Conservation (phyloP, 2,888 invertebrate genomes). For the Rhaphigaster nebulosa region DNA sequence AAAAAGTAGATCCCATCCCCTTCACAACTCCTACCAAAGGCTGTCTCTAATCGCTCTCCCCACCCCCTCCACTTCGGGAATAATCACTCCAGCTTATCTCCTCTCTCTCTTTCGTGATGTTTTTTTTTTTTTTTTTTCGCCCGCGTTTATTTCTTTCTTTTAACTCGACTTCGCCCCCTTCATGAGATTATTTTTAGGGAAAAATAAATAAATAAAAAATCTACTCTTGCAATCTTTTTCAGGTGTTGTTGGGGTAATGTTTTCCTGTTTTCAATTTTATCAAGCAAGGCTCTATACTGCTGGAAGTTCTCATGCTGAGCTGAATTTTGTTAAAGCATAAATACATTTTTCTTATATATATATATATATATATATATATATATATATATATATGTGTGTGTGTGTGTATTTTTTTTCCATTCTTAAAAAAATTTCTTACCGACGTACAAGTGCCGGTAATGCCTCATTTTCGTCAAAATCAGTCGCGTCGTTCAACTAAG, state of each 20-base stretch:
- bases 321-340: no score
- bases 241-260: neutral
- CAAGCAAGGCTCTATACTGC: no score
- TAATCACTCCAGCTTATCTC: conserved; percentile 5
- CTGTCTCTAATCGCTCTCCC: conserved; percentile 31
- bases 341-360: no score
- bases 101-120: neutral
- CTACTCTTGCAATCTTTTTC: neutral
- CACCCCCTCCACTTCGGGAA: neutral
- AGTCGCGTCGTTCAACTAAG: no score
- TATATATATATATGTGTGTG: no score
- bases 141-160: neutral
- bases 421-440: no score
- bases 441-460: no score
- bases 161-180: neutral
- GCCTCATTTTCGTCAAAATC: no score
- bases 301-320: no score
- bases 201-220: neutral
- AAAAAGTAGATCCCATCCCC: conserved; percentile 1
- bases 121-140: neutral
- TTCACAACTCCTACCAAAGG: conserved; percentile 1
- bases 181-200: neutral
- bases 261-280: no score
- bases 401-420: no score
- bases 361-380: no score